phyloP scores from a whole-genome alignment of 2,113 vertebrate species.

The Lamprotornis superbus region DNA sequence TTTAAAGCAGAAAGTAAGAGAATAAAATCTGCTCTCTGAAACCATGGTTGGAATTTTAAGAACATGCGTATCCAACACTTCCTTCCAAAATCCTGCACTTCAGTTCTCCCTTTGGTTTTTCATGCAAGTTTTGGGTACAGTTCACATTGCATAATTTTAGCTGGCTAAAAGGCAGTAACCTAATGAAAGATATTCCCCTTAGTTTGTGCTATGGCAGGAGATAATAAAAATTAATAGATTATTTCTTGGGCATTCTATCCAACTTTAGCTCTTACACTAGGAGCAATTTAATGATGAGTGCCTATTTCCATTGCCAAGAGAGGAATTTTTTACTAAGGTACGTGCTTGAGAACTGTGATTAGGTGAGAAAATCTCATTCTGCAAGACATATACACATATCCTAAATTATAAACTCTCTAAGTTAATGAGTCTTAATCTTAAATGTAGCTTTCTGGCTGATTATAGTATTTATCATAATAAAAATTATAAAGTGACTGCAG shows the following conservation, averaged over 20 bases:
- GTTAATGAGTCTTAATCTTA: not conserved
- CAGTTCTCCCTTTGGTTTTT: not conserved
- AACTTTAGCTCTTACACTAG: not conserved
- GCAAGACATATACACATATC: not conserved
- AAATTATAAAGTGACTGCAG: not conserved
- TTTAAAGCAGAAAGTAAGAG: not conserved
- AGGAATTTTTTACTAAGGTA: not conserved
- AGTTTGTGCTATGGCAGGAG: not conserved
- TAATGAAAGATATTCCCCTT: not conserved
- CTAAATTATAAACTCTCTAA: not conserved
- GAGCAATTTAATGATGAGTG: not conserved
- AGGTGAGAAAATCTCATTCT: not conserved
- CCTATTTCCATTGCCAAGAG: not conserved
- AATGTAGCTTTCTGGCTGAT: not conserved
- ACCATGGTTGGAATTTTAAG: not conserved
- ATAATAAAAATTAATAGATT: not conserved
- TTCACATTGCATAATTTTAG: not conserved
- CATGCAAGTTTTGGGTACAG: not conserved
- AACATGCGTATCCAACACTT: accelerated
- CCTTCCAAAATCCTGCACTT: not conserved
- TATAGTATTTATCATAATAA: not conserved
- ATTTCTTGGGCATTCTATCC: not conserved
- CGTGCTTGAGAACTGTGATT: not conserved
- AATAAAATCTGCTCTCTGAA: not conserved
- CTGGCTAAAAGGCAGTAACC: not conserved